Base-by-base conservation (phyloP, 1,140 invertebrate species). In the Micrasema minimum region DNA sequence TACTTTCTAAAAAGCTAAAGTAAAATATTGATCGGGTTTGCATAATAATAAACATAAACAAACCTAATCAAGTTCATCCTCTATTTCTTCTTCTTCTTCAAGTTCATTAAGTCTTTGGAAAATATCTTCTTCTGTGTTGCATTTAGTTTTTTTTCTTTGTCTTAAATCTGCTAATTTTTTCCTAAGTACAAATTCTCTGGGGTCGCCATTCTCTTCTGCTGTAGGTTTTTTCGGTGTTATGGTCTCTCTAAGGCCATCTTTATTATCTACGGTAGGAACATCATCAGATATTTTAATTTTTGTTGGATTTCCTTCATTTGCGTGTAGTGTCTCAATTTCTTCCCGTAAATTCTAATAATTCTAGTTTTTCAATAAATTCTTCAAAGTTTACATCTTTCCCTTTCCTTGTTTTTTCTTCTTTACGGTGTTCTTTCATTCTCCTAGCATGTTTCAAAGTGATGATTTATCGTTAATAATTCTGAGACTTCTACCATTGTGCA, bases 21-120 rank as follows among this genome's bases (percentile, higher is more conserved):
- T n/a, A n/a, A 31, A 31, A 31, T 31, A 31, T 31, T 48, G 2
- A 20, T 48, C 9, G 10, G 7, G 20, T 22, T 48, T 1, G 2
- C 16, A 11, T 18, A 20, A 7, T 0, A 7, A 18, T 20, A 23
- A 61, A 61, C n/a, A 20, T 16, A 11, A 38, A 59, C 35, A 16
- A 7, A 85, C 82, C 80, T n/a, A 81, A 22, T 83, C 78, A 70
- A 85, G 79, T 81, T 87, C 83, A 78, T 87, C 85, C 80, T 88
- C 82, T 23, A 88, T 69, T 74, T 88, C 85, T 76, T 88, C 88
- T 71, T 87, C 77, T 71, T 85, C 71, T 72, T 89, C 88, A 46
- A 88, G 78, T 77, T 86, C 82, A 78, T 89, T 86, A 20, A 89
- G 73, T 50, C 80, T 79, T 35, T 77, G 73, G 74, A 85, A 77